Evolutionary conservation across 2,113 vertebrate species (phyloP).

Genomic region (Glaucidium brasilianum): DNA sequence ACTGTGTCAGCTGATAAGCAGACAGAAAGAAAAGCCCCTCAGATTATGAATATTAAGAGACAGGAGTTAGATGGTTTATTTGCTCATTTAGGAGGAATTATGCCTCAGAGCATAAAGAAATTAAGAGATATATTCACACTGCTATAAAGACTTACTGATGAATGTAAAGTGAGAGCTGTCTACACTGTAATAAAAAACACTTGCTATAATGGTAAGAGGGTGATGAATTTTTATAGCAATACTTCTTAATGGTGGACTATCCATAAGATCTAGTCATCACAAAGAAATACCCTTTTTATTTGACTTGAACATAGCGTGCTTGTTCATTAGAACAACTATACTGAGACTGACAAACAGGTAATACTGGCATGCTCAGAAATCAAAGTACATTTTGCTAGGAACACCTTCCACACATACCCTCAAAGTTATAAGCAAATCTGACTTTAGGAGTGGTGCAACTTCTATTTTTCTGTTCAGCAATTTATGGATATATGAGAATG

Average conservation of each 20-base stretch:
- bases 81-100: neutral
- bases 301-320: neutral
- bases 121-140: neutral
- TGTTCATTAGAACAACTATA: neutral
- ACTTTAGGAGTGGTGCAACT: neutral
- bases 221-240: neutral
- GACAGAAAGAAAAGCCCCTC: neutral
- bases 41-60: neutral
- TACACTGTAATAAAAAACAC: neutral
- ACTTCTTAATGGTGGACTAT: neutral
- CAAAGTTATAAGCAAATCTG: neutral
- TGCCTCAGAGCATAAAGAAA: neutral
- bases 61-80: neutral
- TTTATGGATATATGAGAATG: neutral
- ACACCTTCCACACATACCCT: neutral
- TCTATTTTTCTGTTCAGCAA: neutral
- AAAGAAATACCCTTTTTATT: neutral
- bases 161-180: neutral
- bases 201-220: neutral
- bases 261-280: neutral
- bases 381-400: neutral
- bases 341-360: neutral
- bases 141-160: neutral
- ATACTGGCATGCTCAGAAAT: neutral
- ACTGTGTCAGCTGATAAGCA: neutral